phyloP scores from a whole-genome alignment of 2,797 vertebrate genomes.

The Catamblyrhynchus diadema region DNA sequence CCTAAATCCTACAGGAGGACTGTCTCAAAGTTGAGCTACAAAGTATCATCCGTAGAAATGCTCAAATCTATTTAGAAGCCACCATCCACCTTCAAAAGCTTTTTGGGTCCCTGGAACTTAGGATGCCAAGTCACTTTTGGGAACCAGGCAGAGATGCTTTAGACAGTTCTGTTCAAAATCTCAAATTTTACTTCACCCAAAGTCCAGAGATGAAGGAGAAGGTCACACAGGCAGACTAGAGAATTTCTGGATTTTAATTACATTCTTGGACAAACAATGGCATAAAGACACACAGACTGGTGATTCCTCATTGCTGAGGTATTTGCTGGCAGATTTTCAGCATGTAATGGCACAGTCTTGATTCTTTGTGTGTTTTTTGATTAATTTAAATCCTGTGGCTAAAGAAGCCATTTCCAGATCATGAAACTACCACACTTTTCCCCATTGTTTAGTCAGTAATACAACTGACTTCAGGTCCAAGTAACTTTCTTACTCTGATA shows the following conservation, averaged over 20 bases:
- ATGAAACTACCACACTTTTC: background rate
- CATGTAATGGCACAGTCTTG: background rate
- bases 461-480: background rate
- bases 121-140: background rate
- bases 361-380: background rate
- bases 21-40: fast-evolving
- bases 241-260: background rate
- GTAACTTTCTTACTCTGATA: background rate
- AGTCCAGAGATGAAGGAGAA: background rate
- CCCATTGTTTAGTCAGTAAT: background rate
- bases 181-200: background rate
- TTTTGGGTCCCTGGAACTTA: background rate
- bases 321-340: background rate
- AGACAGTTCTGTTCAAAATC: background rate
- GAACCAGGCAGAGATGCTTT: background rate
- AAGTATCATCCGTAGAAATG: background rate
- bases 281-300: background rate
- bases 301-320: background rate
- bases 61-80: background rate
- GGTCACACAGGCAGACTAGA: background rate
- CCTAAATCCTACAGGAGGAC: background rate
- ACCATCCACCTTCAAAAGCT: background rate
- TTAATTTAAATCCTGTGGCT: background rate
- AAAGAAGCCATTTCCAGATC: background rate
- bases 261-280: background rate